Base-by-base conservation (phyloP, 1,140 invertebrate species). In the Tetraneura akinire region DNA sequence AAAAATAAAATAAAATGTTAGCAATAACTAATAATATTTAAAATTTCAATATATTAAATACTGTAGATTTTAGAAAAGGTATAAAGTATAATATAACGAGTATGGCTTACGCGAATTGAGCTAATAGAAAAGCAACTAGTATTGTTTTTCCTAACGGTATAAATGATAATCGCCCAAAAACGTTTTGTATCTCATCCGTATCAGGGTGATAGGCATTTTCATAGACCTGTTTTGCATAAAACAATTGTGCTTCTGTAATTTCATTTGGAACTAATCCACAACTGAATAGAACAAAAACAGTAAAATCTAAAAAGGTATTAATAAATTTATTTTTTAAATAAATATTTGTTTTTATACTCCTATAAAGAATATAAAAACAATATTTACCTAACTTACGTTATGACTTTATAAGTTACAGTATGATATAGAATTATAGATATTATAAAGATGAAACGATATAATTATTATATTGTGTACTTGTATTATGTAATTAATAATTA, bases 131-230 rank as follows among this genome's bases (percentile, higher is more conserved):
- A 18, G 55, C n/a, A 62, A 51, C 18, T 78, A 78, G 13, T 8
- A 78, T 13, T 47, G 53, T n/a, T 47, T 78, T 78, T 47, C 53
- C 74, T 5, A 78, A 62, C 9, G 74, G 55, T 16, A 78, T 29
- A 62, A 78, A 78, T 29, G 55, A 78, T 9, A 78, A 26, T 13
- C 74, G 74, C 26, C 74, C 74, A n/a, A 78, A 45, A 18, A 29
- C 1, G 4, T 60, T 57, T 29, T 60, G 32, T 29, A 23, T 6
- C 47, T 78, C 53, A 6, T 11, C 23, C 0, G 74, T 78, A 16
- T 78, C 55, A 0, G 74, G 74, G 1, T 78, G 74, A n/a, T 45
- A 29, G 0, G 14, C 37, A 62, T 62, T 78, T 29, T 78, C 74
- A 16, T 57, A 78, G 4, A 78, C 23, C 23, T 47, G 74, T 29